These are phyloP conservation scores for Myathropa florea DNA, from an alignment of 2,888 invertebrate genomes.

Conservation along the genomic window DNA sequence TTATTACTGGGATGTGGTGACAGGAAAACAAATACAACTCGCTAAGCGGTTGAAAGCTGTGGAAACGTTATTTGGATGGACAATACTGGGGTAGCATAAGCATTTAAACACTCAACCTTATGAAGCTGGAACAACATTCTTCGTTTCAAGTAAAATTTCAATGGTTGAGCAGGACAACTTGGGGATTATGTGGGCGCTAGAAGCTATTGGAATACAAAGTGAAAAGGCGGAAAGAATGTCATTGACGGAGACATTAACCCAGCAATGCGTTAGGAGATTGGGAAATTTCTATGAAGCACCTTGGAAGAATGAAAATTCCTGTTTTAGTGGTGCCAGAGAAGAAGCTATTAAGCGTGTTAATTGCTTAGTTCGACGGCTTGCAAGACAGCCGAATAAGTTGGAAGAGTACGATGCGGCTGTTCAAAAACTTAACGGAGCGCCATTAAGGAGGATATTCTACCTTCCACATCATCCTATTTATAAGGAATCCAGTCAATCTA, in stretches of 20 bases:
- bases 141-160: no score
- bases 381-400: conserved; percentile 5
- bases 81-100: conserved; percentile 5
- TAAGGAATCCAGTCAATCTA: conserved; percentile 12
- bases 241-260: conserved; percentile 8
- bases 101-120: background rate
- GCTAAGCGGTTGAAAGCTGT: background rate
- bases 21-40: background rate
- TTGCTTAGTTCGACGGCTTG: conserved; percentile 14
- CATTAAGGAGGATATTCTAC: conserved; percentile 6
- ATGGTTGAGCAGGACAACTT: no score
- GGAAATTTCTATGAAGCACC: conserved; percentile 20
- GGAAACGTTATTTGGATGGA: no score
- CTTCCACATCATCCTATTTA: conserved; percentile 20
- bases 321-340: background rate
- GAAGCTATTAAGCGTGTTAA: conserved; percentile 9
- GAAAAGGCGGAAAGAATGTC: background rate
- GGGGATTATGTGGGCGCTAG: no score
- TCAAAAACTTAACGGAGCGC: background rate
- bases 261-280: background rate
- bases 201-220: conserved; percentile 30
- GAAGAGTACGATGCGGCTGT: conserved; percentile 11
- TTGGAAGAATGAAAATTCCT: background rate
- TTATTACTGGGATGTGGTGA: background rate
- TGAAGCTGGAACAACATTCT: background rate